Percentiles rank a stretch among this genome's conserved stretches.
Conservation (phyloP, 2,113 vertebrate species). For the Syrrhaptes paradoxus region DNA sequence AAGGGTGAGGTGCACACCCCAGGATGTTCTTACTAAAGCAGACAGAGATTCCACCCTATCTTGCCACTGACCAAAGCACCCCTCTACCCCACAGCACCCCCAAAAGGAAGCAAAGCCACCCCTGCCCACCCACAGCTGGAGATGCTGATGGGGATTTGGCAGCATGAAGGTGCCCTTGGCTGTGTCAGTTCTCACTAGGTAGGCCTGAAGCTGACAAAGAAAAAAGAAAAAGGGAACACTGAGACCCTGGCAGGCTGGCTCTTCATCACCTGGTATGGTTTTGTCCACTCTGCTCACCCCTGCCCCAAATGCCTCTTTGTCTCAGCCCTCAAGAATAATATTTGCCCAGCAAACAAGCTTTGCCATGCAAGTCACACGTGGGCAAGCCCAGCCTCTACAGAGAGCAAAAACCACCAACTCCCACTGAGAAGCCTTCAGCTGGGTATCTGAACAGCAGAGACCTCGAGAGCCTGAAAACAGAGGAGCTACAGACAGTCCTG, state of each 20-base stretch:
- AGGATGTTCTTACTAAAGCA: neutral
- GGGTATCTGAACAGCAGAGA: neutral
- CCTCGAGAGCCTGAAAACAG: neutral
- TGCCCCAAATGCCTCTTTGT: neutral
- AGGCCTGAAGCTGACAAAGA: neutral
- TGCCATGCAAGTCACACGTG: neutral
- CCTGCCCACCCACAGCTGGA: neutral
- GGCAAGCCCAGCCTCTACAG: neutral
- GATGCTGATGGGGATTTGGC: neutral
- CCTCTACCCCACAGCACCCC: neutral
- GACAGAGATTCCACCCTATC: neutral
- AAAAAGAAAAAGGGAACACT: neutral
- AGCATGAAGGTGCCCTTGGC: neutral
- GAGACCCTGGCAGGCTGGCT: neutral
- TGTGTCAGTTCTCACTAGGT: neutral
- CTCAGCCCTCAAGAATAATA: slow-evolving; percentile 9
- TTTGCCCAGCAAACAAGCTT: slow-evolving; percentile 21
- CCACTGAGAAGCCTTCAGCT: neutral
- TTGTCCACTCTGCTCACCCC: neutral
- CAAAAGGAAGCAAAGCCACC: neutral
- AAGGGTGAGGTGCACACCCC: neutral
- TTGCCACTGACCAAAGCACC: neutral
- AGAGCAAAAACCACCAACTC: neutral
- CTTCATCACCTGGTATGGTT: neutral
- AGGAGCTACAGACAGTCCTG: neutral